Base-by-base conservation (phyloP, 2,113 vertebrate species). In the Telmatochromis brichardi region DNA sequence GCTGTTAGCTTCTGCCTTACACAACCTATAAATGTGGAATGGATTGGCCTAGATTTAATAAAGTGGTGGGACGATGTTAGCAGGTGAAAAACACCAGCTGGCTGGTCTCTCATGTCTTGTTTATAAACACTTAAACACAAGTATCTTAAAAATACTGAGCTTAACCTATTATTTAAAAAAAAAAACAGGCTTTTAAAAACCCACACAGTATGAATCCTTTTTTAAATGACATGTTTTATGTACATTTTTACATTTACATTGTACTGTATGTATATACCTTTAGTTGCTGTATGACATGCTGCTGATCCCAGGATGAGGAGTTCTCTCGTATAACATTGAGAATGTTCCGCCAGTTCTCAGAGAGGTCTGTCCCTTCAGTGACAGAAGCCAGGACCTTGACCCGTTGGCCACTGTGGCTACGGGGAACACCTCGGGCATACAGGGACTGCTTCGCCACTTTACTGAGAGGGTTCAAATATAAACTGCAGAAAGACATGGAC, bases 401-500 rank as follows among this genome's bases (percentile, higher is more conserved):
- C 0, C 94, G 92, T 0, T 96, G 96, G 5, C 94, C 89, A 0
- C 95, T 93, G 4, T 91, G 93, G n/a, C 95, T 92, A 76, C 79
- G 89, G 31, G 96, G 92, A 86, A 92, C 88, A 2, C 95, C 95
- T 6, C 88, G 88, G 4, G 88, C 92, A 19, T 97, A 94, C 5
- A 99, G 93, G 0, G 94, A 96, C 92, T 95, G 96, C 88, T 98
- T 98, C 58, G 98, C 98, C 2, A 95, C 96, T n/a, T 98, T 96
- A 1, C 97, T 99, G 90, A 99, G 96, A 63, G 98, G 96, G 0
- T 99, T 99, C 94, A 99, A 96, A 84, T 99, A 99, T 94, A 99
- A 95, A 54, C 99, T 99, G 42, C 1, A 40, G 65, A 60, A n/a
- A 82, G 1, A 28, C 57, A 85, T 13, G 57, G 10, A 73, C 21